Evolutionary conservation across 1,140 invertebrate species (phyloP), one percentile per base, ranked within the genome.

Genomic region (Asobara japonica): DNA sequence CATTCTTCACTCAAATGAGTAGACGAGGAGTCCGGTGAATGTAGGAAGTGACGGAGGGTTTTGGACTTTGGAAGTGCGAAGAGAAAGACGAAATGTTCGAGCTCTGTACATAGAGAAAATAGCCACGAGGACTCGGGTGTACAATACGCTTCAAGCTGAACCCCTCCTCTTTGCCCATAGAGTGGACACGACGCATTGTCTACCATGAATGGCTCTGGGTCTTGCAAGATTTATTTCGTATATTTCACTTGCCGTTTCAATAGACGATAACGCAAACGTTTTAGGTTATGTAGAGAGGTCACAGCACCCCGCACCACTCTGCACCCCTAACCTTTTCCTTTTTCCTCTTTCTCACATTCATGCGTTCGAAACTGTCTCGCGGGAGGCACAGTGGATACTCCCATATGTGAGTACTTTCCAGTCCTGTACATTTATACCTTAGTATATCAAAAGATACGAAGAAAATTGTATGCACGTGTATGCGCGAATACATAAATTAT

Each of bases 211-310:
- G 79, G 84, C 27, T n/a, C 27, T 30, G 36, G 82, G 79, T 86
- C 84, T 86, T 87, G 86, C 84, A 88, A 88, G 86, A 88, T 88
- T 88, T 87, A 88, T 88, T 88, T 88, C 86, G 86, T 87, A 86
- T 86, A 87, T 86, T 88, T 88, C 85, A 86, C 86, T 87, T 87
- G 84, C 80, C 80, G 79, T 87, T 87, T 84, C 86, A 87, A 87
- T 79, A 83, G 80, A 80, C 82, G 82, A 86, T 86, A 83, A 79
- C 80, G 77, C 76, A 75, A 73, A 73, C 73, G 76, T 71, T 31
- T 16, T 30, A 16, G 22, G 60, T 62, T 30, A 16, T 62, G 27
- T 31, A 38, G 60, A 74, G 62, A 38, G 65, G 18, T 56, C 51
- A 27, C 20, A 25, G 18, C 51, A 13, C 22, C 18, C 10, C 51